Percentiles rank a stretch among this genome's conserved stretches.
Evolutionary conservation across 2,888 invertebrate species (phyloP).

Genomic region (Drosophila siamana): DNA sequence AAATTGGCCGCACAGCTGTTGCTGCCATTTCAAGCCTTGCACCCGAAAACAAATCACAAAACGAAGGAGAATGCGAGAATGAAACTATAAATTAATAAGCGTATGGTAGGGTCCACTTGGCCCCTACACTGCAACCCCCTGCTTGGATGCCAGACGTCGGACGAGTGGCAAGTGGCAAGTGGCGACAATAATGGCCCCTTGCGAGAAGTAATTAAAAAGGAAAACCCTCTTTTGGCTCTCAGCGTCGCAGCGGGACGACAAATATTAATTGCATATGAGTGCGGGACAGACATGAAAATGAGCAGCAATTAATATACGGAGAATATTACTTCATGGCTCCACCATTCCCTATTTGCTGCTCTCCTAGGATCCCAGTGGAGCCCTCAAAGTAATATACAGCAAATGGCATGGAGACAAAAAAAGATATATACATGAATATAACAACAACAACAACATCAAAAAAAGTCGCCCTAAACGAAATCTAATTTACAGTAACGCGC

Average conservation of each 20-base stretch:
- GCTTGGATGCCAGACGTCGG: not conserved
- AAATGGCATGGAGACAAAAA: slow-evolving; percentile 24
- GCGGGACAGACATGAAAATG: slow-evolving; percentile 66
- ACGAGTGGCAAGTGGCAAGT: not conserved
- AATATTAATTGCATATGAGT: slow-evolving; percentile 77
- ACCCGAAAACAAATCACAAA: slow-evolving; percentile 14
- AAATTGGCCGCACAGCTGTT: slow-evolving; percentile 25
- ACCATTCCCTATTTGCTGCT: not conserved
- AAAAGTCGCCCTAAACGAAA: slow-evolving; percentile 59
- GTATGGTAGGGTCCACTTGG: not conserved
- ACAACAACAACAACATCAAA: too few species aligned
- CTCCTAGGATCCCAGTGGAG: slow-evolving; percentile 35
- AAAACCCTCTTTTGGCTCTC: slow-evolving; percentile 34
- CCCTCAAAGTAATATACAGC: slow-evolving; percentile 56
- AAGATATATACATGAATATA: not conserved
- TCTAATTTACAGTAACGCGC: slow-evolving; percentile 72
- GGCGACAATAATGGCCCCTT: slow-evolving; percentile 47
- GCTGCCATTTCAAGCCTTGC: slow-evolving; percentile 29
- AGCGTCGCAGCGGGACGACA: slow-evolving; percentile 54
- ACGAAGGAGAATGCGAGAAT: not conserved
- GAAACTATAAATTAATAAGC: slow-evolving; percentile 46
- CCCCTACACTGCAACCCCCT: not conserved
- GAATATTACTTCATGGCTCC: slow-evolving; percentile 29
- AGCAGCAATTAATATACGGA: slow-evolving; percentile 71
- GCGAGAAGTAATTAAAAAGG: slow-evolving; percentile 70